Conservation (phyloP, 1,140 invertebrate species). For the Eueides isabella region DNA sequence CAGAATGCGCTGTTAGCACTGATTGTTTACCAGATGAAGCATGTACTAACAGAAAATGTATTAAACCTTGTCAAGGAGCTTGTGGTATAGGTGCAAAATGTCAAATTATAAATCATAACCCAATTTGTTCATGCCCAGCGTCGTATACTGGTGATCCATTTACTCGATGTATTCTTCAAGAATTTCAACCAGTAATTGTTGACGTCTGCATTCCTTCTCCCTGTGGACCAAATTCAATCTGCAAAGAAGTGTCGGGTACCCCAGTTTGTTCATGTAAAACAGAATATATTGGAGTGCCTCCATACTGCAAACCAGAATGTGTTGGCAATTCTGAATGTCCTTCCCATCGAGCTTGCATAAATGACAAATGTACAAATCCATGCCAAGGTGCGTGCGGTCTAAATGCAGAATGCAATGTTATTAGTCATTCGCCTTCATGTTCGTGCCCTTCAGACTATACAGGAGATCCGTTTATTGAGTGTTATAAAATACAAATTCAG, state of each 20-base stretch:
- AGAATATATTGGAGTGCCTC: conserved; percentile 84
- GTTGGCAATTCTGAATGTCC: conserved; percentile 86
- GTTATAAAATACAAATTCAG: conserved; percentile 73
- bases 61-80: conserved; percentile 88
- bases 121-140: conserved; percentile 87
- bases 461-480: conserved; percentile 85
- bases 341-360: conserved; percentile 84
- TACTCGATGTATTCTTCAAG: conserved; percentile 82
- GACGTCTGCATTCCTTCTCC: conserved; percentile 85
- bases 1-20: conserved; percentile 86
- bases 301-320: conserved; percentile 86
- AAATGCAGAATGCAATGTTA: conserved; percentile 84
- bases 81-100: conserved; percentile 87
- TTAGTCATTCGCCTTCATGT: conserved; percentile 85
- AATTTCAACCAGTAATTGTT: conserved; percentile 68
- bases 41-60: conserved; percentile 88
- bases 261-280: conserved; percentile 85
- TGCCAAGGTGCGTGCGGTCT: conserved; percentile 84
- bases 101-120: conserved; percentile 89
- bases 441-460: conserved; percentile 83
- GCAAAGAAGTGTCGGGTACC: conserved; percentile 82
- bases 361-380: conserved; percentile 85
- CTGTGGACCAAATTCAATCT: conserved; percentile 86
- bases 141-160: conserved; percentile 89
- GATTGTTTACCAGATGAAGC: conserved; percentile 87